Evolutionary conservation across 2,888 invertebrate species (phyloP).

Genomic region (Zygothrica quintamaculata): DNA sequence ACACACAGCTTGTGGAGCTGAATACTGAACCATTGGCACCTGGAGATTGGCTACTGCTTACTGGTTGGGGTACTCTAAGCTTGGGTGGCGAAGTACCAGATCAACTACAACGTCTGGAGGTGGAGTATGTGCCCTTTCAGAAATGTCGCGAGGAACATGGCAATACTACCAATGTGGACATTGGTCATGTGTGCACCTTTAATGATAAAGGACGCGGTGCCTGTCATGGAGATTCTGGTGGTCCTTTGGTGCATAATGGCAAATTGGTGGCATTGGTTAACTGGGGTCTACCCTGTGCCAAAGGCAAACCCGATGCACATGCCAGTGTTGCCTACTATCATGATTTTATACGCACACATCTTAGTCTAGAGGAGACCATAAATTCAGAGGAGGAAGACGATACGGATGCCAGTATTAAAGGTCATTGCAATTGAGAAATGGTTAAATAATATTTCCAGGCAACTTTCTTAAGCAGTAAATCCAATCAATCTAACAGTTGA

Average conservation of each 20-base stretch:
- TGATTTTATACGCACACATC: constrained; percentile 81
- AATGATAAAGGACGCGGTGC: constrained; percentile 86
- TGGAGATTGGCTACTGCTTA: constrained; percentile 86
- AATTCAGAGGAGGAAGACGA: neutral
- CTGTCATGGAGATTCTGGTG: constrained; percentile 83
- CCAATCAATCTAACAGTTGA: no score
- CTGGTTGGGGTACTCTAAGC: constrained; percentile 87
- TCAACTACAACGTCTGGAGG: constrained; percentile 86
- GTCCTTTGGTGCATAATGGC: constrained; percentile 81
- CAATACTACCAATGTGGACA: constrained; percentile 85
- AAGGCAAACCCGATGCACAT: constrained; percentile 82
- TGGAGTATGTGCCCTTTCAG: constrained; percentile 86
- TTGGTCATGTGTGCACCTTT: constrained; percentile 87
- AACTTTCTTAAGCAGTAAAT: no score
- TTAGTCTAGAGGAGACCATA: constrained; percentile 43
- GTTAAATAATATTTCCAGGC: no score
- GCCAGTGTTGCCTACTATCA: constrained; percentile 82
- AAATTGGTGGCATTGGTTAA: constrained; percentile 82
- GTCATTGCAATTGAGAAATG: constrained; percentile 42
- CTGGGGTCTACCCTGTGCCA: constrained; percentile 83
- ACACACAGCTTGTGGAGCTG: constrained; percentile 86
- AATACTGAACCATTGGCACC: constrained; percentile 76
- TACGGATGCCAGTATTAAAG: neutral
- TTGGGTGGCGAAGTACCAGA: constrained; percentile 86
- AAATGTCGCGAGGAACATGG: constrained; percentile 86